Conservation (phyloP, 2,797 vertebrate species). For the Aeoliscus strigatus region DNA sequence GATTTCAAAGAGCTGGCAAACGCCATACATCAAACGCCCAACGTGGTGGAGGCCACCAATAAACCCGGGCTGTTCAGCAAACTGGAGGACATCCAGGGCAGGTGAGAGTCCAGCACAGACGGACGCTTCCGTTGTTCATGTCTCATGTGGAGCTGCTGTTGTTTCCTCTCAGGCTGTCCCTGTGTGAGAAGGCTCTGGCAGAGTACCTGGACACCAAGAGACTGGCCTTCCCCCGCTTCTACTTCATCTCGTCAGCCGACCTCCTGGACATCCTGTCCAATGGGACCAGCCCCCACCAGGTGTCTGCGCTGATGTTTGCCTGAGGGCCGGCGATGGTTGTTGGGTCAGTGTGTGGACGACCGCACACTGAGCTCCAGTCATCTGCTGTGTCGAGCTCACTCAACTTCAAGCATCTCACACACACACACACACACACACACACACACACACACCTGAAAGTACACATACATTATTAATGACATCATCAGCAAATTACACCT, state of each 20-base stretch:
- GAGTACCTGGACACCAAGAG: constrained; percentile 95
- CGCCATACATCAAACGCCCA: constrained; percentile 81
- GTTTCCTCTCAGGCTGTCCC: constrained; percentile 76
- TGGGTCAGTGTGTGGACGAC: too few species aligned
- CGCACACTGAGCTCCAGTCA: too few species aligned
- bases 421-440: too few species aligned
- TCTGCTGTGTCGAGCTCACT: too few species aligned
- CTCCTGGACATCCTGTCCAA: constrained; percentile 94
- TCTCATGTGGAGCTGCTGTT: background rate
- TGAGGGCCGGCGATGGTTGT: too few species aligned
- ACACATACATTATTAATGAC: too few species aligned
- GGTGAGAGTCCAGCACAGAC: constrained; percentile 29
- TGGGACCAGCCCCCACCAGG: constrained; percentile 88
- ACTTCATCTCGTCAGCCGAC: constrained; percentile 96
- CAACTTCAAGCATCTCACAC: too few species aligned
- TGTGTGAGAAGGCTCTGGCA: constrained; percentile 92
- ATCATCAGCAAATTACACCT: too few species aligned
- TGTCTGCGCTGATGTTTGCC: constrained; percentile 41
- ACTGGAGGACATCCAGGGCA: constrained; percentile 86
- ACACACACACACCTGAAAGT: too few species aligned
- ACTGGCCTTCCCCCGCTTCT: constrained; percentile 92
- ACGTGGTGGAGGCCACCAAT: constrained; percentile 88
- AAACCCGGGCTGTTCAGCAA: constrained; percentile 81
- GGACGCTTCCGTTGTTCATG: constrained; percentile 1
- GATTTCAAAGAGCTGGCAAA: constrained; percentile 88